Percentiles rank a stretch among this genome's conserved stretches.
Conservation (phyloP, 2,888 invertebrate species). For the Uropetala carovei region DNA sequence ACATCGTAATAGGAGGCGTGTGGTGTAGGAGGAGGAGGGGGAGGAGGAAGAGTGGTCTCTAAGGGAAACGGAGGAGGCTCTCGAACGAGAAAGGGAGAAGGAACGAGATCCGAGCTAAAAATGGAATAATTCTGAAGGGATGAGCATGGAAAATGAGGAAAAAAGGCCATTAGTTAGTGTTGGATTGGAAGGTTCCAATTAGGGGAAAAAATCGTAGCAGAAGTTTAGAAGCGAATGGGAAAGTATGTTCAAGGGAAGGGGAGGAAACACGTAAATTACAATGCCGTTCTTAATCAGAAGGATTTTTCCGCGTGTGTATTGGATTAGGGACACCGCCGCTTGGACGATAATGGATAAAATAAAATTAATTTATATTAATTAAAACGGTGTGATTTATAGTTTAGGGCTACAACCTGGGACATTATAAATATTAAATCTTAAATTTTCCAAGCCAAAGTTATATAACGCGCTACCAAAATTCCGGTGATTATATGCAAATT, state of each 20-base stretch:
- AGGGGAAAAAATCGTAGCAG: slow-evolving; percentile 40
- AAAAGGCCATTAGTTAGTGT: slow-evolving; percentile 43
- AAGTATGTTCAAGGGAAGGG: background rate
- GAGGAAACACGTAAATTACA: slow-evolving; percentile 32
- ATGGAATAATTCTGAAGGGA: background rate
- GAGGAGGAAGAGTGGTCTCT: background rate
- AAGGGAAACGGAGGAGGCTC: background rate
- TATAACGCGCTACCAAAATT: too few relatives aligned
- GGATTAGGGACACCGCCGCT: slow-evolving; percentile 36
- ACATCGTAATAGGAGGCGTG: background rate
- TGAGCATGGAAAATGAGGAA: background rate
- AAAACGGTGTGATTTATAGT: background rate
- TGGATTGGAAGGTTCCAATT: slow-evolving; percentile 60
- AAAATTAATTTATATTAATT: slow-evolving; percentile 37
- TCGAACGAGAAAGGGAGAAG: background rate
- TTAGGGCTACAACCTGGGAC: too few relatives aligned
- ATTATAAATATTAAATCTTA: too few relatives aligned
- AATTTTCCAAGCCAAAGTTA: too few relatives aligned
- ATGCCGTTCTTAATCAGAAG: slow-evolving; percentile 57
- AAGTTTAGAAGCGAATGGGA: slow-evolving; percentile 20
- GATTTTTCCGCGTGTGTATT: slow-evolving; percentile 35
- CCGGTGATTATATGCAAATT: too few relatives aligned
- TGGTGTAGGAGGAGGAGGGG: background rate
- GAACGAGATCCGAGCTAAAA: background rate
- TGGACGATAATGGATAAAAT: slow-evolving; percentile 31